Evolutionary conservation across 2,113 vertebrate species (phyloP).

Genomic region (Hemiscyllium ocellatum): DNA sequence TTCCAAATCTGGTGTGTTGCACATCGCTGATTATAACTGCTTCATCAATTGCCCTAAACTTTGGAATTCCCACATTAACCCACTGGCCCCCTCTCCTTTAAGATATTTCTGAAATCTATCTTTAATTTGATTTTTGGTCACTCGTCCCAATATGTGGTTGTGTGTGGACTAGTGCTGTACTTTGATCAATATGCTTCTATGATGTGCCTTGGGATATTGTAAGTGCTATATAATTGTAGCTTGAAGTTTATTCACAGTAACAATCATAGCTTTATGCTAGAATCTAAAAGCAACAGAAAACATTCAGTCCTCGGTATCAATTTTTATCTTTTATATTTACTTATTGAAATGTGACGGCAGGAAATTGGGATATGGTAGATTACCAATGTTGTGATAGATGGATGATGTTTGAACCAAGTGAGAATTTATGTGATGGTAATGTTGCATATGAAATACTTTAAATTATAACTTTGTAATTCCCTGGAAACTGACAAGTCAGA

Average conservation of each 20-base stretch:
- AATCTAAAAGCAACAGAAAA: background rate
- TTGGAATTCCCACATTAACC: background rate
- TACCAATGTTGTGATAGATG: background rate
- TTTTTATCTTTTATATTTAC: background rate
- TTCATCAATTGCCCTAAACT: background rate
- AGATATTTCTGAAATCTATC: background rate
- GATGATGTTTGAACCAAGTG: background rate
- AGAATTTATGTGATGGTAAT: background rate
- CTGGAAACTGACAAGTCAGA: background rate
- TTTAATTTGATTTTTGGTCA: background rate
- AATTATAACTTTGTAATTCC: background rate
- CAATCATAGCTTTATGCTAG: background rate
- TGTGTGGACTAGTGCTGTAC: background rate
- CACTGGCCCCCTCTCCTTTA: background rate
- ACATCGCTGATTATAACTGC: background rate
- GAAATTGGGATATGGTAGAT: background rate
- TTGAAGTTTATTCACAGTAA: background rate
- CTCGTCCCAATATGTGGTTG: background rate
- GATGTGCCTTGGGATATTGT: background rate
- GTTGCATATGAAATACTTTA: background rate
- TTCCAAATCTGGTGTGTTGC: background rate
- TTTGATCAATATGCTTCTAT: background rate
- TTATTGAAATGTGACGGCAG: background rate
- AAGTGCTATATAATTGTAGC: background rate
- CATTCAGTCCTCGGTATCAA: background rate